Percentiles rank a stretch among this genome's conserved stretches.
These are phyloP conservation scores for Schrankia costaestrigalis DNA, from an alignment of 2,888 invertebrate genomes.

Conservation along the genomic window DNA sequence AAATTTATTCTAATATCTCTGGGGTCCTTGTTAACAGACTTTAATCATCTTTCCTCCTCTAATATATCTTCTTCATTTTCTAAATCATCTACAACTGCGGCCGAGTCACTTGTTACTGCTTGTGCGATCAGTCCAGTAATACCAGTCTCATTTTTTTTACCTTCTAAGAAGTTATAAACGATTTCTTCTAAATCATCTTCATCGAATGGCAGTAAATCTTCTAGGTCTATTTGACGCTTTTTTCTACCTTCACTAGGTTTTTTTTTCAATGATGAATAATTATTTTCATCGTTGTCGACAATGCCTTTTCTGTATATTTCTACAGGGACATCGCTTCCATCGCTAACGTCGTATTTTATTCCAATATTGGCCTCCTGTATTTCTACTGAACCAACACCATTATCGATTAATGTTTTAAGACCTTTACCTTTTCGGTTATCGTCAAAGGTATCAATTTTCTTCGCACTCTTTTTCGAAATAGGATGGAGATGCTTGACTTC, in stretches of 20 bases:
- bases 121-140: constrained; percentile 65
- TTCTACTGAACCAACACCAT: constrained; percentile 73
- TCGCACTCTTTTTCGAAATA: constrained; percentile 53
- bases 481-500: constrained; percentile 82
- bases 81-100: constrained; percentile 47
- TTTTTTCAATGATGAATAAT: constrained; percentile 42
- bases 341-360: constrained; percentile 80
- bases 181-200: constrained; percentile 68
- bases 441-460: constrained; percentile 49
- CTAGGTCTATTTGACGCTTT: constrained; percentile 65
- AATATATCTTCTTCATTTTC: constrained; percentile 51
- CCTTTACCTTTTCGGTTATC: constrained; percentile 52
- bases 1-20: constrained; percentile 38
- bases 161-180: constrained; percentile 62
- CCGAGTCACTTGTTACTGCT: constrained; percentile 59
- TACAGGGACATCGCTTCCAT: constrained; percentile 71
- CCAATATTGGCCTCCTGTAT: constrained; percentile 81
- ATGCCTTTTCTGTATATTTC: constrained; percentile 82
- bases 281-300: constrained; percentile 76
- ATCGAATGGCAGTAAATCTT: constrained; percentile 66
- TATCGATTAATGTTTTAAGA: constrained; percentile 61
- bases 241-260: constrained; percentile 36
- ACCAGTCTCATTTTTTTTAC: constrained; percentile 61
- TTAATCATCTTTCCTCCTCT: constrained; percentile 50
- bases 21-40: constrained; percentile 14